These are phyloP conservation scores for Pseudomyrmex sp. DNA, from an alignment of 1,140 invertebrate species.

Conservation along the genomic window DNA sequence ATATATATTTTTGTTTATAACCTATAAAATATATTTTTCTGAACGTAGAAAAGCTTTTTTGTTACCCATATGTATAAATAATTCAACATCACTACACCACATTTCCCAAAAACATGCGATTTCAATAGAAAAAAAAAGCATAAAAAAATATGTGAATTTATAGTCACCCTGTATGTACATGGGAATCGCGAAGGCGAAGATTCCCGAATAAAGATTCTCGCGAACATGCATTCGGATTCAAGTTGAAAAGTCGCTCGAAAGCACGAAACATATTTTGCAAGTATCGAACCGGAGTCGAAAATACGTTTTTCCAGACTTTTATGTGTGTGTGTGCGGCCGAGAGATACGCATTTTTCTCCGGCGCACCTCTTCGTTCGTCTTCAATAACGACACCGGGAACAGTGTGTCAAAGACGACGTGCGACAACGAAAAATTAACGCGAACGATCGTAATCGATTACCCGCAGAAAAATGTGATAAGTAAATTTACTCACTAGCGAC, in stretches of 20 bases:
- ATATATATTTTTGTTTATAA: too few species aligned
- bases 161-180: neutral
- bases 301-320: neutral
- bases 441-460: constrained; percentile 36
- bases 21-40: too few species aligned
- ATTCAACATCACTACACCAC: neutral
- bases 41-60: too few species aligned
- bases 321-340: too few species aligned
- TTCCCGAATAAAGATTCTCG: neutral
- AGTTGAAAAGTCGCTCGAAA: constrained; percentile 25
- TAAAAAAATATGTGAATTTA: neutral
- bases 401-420: neutral
- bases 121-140: neutral
- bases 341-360: too few species aligned
- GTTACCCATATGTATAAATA: too few species aligned
- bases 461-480: neutral
- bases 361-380: neutral
- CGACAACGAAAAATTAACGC: neutral
- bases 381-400: neutral
- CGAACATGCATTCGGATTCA: neutral
- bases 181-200: neutral
- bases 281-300: neutral
- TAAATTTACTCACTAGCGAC: constrained; percentile 12
- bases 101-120: neutral
- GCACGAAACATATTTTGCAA: constrained; percentile 12